phyloP scores from a whole-genome alignment of 2,113 vertebrate genomes.

The Sterna hirundo region DNA sequence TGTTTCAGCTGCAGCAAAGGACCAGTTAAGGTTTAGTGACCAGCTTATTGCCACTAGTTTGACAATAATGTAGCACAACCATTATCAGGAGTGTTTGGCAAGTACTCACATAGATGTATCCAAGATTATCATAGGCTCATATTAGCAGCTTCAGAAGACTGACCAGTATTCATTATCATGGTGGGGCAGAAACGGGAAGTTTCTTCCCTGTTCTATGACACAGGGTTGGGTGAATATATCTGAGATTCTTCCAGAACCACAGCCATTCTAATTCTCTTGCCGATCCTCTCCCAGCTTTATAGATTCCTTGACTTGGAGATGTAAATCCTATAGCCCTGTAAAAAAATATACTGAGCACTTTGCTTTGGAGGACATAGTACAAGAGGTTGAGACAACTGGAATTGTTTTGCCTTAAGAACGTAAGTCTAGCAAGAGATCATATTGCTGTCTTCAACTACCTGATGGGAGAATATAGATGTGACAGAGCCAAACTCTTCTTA shows the following conservation, averaged over 20 bases:
- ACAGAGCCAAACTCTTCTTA: neutral
- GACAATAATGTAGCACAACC: neutral
- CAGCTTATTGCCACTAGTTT: neutral
- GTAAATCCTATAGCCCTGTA: neutral
- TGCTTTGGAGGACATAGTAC: neutral
- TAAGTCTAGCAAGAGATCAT: neutral
- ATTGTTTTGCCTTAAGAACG: neutral
- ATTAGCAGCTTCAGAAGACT: neutral
- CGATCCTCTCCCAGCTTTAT: neutral
- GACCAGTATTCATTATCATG: neutral
- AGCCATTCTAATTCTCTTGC: neutral
- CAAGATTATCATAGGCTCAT: neutral
- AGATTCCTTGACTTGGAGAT: neutral
- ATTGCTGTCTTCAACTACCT: neutral
- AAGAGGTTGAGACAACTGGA: neutral
- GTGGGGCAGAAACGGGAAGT: neutral
- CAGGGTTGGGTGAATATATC: neutral
- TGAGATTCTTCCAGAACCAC: neutral
- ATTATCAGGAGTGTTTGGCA: neutral
- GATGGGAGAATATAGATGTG: neutral
- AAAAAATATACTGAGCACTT: neutral
- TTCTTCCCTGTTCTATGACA: neutral
- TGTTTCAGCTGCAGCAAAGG: neutral
- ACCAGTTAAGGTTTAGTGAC: neutral
- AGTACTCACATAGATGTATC: accelerated